Evolutionary conservation across 2,888 invertebrate genomes (phyloP).

Genomic region (Euplagia quadripunctaria): DNA sequence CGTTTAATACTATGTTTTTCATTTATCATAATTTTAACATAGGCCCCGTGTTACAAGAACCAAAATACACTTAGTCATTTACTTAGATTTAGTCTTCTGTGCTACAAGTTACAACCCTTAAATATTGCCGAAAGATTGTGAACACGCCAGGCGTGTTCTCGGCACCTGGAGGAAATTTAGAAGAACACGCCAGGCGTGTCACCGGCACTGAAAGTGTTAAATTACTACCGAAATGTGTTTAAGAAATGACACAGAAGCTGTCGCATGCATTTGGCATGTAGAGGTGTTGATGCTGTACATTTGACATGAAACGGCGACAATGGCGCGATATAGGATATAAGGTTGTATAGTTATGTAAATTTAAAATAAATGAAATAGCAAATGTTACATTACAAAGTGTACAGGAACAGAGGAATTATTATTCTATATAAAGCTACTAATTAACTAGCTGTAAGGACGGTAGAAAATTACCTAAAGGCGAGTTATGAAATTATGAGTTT

Average conservation of each 20-base stretch:
- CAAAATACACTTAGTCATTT: not conserved
- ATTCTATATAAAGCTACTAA: constrained; percentile 48
- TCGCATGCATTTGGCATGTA: constrained; percentile 29
- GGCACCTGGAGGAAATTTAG: too few species aligned
- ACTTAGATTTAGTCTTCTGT: not conserved
- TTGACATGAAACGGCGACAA: constrained; percentile 60
- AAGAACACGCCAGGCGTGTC: too few species aligned
- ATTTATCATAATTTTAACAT: too few species aligned
- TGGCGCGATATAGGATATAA: constrained; percentile 62
- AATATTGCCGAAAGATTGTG: not conserved
- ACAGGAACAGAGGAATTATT: constrained; percentile 58
- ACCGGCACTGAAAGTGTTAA: too few species aligned
- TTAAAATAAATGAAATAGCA: constrained; percentile 46
- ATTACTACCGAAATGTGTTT: not conserved
- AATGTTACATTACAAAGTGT: constrained; percentile 49
- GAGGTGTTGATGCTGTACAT: constrained; percentile 16
- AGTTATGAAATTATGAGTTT: constrained; percentile 17
- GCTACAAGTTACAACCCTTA: not conserved
- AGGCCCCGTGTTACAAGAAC: not conserved
- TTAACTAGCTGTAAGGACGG: constrained; percentile 46
- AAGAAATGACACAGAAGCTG: constrained; percentile 7
- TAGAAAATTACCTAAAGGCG: constrained; percentile 26
- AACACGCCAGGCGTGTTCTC: too few species aligned
- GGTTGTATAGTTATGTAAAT: constrained; percentile 64
- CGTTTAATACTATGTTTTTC: not conserved